phyloP scores from a whole-genome alignment of 2,113 vertebrate species.

The Urocynchramus pylzowi region DNA sequence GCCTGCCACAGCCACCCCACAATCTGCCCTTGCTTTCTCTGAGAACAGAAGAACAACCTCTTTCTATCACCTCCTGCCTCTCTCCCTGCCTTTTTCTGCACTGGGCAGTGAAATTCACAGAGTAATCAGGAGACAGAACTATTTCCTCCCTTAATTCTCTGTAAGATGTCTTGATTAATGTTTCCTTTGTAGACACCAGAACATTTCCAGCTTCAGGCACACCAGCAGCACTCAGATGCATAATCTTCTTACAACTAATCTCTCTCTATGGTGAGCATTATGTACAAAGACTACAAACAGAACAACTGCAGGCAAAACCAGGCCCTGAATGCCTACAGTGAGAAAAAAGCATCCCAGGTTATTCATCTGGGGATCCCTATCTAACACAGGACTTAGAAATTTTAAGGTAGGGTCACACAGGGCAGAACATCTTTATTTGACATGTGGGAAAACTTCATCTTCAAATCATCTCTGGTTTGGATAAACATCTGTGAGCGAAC shows the following conservation, averaged over 20 bases:
- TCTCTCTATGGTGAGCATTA: background rate
- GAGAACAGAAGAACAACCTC: background rate
- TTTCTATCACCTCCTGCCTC: background rate
- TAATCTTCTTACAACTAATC: constrained; percentile 33
- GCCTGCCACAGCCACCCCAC: background rate
- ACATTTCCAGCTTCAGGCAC: background rate
- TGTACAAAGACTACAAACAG: background rate
- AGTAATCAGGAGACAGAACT: constrained; percentile 8
- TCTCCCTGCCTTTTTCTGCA: background rate
- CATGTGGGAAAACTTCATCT: background rate
- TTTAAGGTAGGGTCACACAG: background rate
- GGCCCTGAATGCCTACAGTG: background rate
- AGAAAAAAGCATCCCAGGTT: background rate
- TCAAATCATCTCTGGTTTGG: background rate
- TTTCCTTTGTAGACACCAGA: constrained; percentile 19
- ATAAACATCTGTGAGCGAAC: background rate
- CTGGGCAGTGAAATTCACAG: background rate
- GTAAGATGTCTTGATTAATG: constrained; percentile 30
- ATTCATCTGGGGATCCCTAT: background rate
- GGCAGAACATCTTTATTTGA: background rate
- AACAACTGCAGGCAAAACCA: background rate
- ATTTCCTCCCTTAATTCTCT: constrained; percentile 26
- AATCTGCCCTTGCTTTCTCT: background rate
- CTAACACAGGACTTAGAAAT: background rate
- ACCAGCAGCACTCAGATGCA: background rate